These are phyloP conservation scores for Phylloscopus trochiloides DNA, from an alignment of 2,113 vertebrate genomes.

Conservation along the genomic window DNA sequence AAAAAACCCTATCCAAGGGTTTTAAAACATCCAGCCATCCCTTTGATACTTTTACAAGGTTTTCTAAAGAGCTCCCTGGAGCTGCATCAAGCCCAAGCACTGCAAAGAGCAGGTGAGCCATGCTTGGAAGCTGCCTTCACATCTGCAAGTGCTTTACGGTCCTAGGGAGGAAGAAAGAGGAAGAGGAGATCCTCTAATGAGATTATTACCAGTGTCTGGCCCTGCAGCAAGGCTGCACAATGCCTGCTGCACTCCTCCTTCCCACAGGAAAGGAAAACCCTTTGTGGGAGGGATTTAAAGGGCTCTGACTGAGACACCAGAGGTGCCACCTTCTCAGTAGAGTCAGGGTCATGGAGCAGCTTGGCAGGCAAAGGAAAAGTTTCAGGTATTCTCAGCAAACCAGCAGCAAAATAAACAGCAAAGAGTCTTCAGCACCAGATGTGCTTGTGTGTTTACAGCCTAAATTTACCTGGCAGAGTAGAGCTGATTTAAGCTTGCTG, in stretches of 20 bases:
- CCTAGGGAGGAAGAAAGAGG: background rate
- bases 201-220: slow-evolving; percentile 8
- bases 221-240: background rate
- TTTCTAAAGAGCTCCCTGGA: slow-evolving; percentile 6
- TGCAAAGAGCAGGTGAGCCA: background rate
- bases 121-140: background rate
- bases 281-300: background rate
- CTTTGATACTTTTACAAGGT: slow-evolving; percentile 11
- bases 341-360: background rate
- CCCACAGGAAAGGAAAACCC: background rate
- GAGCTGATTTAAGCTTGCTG: background rate
- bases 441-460: background rate
- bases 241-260: background rate
- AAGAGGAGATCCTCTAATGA: slow-evolving; percentile 3
- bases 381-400: background rate
- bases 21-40: background rate
- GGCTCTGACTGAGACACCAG: background rate
- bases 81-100: background rate
- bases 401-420: background rate
- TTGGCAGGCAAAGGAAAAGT: background rate
- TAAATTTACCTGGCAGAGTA: background rate
- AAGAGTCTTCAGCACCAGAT: background rate
- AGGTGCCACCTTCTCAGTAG: background rate
- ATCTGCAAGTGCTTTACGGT: slow-evolving; percentile 17
- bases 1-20: background rate